Base-by-base conservation (phyloP, 2,888 invertebrate genomes). In the Drosophila melanosoma region DNA sequence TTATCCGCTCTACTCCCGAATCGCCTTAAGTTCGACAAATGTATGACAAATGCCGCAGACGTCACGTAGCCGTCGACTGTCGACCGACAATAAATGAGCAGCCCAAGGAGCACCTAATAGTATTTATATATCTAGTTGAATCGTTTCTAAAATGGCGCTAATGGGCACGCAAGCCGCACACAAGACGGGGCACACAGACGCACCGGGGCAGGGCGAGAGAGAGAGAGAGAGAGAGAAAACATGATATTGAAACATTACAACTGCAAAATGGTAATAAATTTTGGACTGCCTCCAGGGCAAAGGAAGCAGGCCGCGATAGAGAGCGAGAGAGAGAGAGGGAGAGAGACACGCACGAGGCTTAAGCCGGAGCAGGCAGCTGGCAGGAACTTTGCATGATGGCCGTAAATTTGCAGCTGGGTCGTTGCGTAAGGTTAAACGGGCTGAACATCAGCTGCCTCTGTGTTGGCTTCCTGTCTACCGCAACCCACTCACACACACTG, bases 191-290 rank as follows among this genome's bases (percentile, higher is more conserved):
- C n/a, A n/a, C n/a, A n/a, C n/a, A n/a, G 26, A 57, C 67, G 67
- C 66, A 15, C 15, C 15, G 20, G 12, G 7, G 7, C 12, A 38
- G 20, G 20, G 48, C 23, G 48, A 33, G 6, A 36, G 61, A n/a
- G n/a, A n/a, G 11, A 32, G 32, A 52, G 3, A 8, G 17, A 17
- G 49, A 32, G 7, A 38, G 59, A 54, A 53, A 63, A 58, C 56
- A 60, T 79, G 89, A 79, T 90, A 90, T 87, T 85, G 91, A 87
- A 89, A 82, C 90, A 89, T 87, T 90, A 89, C 83, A 90, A 84
- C 89, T 91, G 87, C 75, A 80, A 90, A 85, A 80, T 89, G 83
- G 87, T 83, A 82, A 89, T 89, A 91, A 90, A 89, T 91, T 90
- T 81, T 36, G 53, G 58, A 71, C 76, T 59, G 51, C 76, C 88